These are phyloP conservation scores for Melipona bicolor DNA, from an alignment of 2,888 invertebrate species.

Conservation along the genomic window DNA sequence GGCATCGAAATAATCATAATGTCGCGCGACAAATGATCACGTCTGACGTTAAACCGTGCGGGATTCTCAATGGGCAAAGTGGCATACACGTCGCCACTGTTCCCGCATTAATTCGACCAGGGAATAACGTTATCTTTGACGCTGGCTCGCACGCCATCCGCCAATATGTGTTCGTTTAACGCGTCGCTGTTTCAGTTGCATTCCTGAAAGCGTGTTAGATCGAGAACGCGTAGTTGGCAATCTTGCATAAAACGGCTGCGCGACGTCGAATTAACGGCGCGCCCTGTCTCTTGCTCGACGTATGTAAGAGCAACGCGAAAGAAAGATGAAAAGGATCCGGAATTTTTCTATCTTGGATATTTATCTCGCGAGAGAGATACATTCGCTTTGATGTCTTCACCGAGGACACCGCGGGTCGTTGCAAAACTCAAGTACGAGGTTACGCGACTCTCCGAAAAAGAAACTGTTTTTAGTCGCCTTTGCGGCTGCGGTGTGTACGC, in stretches of 20 bases:
- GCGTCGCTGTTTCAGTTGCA: neutral
- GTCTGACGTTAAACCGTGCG: slow-evolving; percentile 18
- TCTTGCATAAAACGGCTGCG: neutral
- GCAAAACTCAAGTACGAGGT: slow-evolving; percentile 30
- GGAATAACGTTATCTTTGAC: slow-evolving; percentile 29
- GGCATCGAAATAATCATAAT: neutral
- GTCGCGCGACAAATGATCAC: neutral
- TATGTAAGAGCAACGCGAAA: neutral
- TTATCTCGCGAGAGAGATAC: slow-evolving; percentile 35
- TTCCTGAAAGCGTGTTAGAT: neutral
- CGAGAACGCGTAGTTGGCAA: neutral
- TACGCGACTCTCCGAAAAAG: slow-evolving; percentile 14
- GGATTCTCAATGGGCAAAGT: slow-evolving; percentile 11
- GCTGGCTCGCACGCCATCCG: neutral
- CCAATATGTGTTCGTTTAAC: slow-evolving; percentile 15
- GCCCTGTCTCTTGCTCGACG: neutral
- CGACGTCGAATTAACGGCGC: slow-evolving; percentile 27
- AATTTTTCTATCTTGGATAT: slow-evolving; percentile 20
- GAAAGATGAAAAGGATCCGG: slow-evolving; percentile 10
- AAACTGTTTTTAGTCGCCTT: slow-evolving; percentile 15
- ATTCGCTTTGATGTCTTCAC: slow-evolving; percentile 30
- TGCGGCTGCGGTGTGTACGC: neutral
- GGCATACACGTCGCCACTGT: slow-evolving; percentile 12
- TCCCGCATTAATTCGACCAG: slow-evolving; percentile 14
- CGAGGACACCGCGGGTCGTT: slow-evolving; percentile 19